Conservation (phyloP, 2,113 vertebrate genomes). For the Glaucomys volans region DNA sequence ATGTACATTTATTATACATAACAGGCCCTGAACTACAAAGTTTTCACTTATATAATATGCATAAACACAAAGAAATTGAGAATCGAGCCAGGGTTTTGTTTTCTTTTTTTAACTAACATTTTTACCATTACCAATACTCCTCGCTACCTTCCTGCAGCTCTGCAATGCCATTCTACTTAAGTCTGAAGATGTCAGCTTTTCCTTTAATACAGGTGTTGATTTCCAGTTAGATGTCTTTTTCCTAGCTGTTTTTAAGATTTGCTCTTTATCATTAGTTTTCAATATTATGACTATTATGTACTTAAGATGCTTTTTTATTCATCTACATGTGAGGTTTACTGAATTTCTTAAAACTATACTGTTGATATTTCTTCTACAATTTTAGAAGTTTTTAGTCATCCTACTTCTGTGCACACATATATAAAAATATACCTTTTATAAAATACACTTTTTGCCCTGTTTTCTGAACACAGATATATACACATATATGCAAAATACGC, state of each 20-base stretch:
- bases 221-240: not conserved
- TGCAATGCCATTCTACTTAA: not conserved
- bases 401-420: too few relatives aligned
- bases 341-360: not conserved
- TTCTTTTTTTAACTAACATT: not conserved
- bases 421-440: too few relatives aligned
- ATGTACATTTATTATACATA: not conserved
- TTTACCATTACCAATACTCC: not conserved
- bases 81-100: not conserved
- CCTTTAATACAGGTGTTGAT: not conserved
- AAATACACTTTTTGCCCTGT: not conserved
- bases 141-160: not conserved
- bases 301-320: not conserved
- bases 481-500: too few relatives aligned
- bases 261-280: not conserved
- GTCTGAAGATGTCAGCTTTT: not conserved
- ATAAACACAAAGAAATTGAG: not conserved
- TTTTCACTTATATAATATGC: not conserved
- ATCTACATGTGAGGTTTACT: not conserved
- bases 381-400: not conserved
- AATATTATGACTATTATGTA: not conserved
- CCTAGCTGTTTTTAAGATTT: not conserved
- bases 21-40: not conserved
- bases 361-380: not conserved
- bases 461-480: not conserved